phyloP scores from a whole-genome alignment of 1,140 invertebrate species.

The Battus philenor region DNA sequence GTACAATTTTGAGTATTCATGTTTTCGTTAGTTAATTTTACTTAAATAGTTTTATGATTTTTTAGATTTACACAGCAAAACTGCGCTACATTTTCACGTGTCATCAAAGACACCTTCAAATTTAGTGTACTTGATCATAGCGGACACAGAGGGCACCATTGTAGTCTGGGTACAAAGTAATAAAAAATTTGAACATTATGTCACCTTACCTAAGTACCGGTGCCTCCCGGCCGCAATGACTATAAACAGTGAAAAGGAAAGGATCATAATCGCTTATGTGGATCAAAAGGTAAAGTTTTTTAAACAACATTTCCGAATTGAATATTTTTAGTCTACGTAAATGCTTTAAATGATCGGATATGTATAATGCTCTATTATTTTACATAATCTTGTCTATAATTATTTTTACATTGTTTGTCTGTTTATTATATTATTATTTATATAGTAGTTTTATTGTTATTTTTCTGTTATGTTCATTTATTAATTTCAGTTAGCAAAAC shows the following conservation, averaged over 20 bases:
- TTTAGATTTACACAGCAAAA: slow-evolving; percentile 73
- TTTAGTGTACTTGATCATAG: slow-evolving; percentile 78
- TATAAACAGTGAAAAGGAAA: slow-evolving; percentile 75
- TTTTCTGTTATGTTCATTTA: too few relatives aligned
- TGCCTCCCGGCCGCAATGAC: slow-evolving; percentile 81
- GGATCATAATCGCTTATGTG: slow-evolving; percentile 81
- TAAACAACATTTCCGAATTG: too few relatives aligned
- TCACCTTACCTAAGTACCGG: slow-evolving; percentile 80
- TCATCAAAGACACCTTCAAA: slow-evolving; percentile 65
- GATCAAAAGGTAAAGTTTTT: slow-evolving; percentile 80
- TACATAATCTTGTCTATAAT: too few relatives aligned
- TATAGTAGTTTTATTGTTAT: too few relatives aligned
- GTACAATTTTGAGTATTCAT: neutral
- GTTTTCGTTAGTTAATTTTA: slow-evolving; percentile 24
- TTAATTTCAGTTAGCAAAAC: too few relatives aligned
- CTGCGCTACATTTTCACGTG: slow-evolving; percentile 70
- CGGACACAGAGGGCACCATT: slow-evolving; percentile 78
- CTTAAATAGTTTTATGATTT: slow-evolving; percentile 22
- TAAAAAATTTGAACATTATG: slow-evolving; percentile 68
- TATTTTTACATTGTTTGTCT: too few relatives aligned
- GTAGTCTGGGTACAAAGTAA: slow-evolving; percentile 76
- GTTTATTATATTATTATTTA: too few relatives aligned
- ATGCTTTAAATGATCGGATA: too few relatives aligned
- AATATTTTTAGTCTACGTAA: too few relatives aligned
- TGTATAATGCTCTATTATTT: too few relatives aligned